A percentile compares a stretch with the other conserved stretches of the same genome.
phyloP scores from a whole-genome alignment of 2,888 invertebrate genomes.

The Drosophila mercatorum region DNA sequence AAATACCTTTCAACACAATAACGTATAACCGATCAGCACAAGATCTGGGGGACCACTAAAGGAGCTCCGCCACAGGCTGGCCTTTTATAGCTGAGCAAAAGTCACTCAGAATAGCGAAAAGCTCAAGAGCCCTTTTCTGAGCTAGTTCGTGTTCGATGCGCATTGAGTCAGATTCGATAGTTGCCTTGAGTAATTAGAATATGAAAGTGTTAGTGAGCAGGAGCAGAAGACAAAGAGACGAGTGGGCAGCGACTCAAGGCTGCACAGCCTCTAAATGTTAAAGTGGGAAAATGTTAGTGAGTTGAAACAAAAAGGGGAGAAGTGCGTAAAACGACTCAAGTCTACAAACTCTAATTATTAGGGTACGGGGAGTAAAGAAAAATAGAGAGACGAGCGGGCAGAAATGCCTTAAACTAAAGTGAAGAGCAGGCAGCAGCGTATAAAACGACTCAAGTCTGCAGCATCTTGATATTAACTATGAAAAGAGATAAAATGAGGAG shows the following conservation, averaged over 20 bases:
- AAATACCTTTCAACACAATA: rapidly evolving
- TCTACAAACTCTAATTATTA: no score
- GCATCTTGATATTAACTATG: no score
- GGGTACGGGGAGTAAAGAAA: no score
- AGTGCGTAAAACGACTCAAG: no score
- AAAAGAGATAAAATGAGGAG: no score
- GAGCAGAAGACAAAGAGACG: no score
- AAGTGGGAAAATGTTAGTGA: no score
- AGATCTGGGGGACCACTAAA: not conserved
- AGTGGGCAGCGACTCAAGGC: no score
- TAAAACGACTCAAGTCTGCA: no score
- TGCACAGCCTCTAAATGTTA: no score
- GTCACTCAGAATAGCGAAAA: not conserved
- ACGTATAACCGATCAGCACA: not conserved
- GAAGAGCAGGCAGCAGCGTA: not conserved
- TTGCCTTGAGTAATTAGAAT: not conserved
- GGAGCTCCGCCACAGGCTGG: not conserved
- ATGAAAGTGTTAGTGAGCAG: not conserved
- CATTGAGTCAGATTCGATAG: not conserved
- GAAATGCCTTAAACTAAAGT: no score
- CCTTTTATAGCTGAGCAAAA: not conserved
- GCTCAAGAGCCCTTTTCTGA: not conserved
- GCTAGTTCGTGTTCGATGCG: not conserved
- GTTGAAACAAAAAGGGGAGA: no score
- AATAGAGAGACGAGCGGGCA: not conserved